Evolutionary conservation across 2,113 vertebrate species (phyloP), one percentile per base, ranked within the genome.

Genomic region (Carettochelys insculpta): DNA sequence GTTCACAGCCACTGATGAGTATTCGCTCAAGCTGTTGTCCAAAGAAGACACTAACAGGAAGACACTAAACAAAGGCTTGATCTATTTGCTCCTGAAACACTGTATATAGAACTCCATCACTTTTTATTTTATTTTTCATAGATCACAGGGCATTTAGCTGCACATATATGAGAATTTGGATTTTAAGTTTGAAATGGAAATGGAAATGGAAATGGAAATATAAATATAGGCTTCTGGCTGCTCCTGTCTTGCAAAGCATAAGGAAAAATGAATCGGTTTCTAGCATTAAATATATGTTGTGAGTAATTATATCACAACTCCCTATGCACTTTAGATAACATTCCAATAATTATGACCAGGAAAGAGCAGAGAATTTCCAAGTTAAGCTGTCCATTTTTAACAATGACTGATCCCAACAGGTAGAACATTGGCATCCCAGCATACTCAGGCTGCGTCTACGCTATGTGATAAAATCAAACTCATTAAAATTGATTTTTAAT

Each of bases 251-350:
- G 83, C 76, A 65, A 80, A 1, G 4, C 17, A 24, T 13, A 8
- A 10, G 82, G 78, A 20, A 68, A 31, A 83, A 56, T 25, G 3
- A 6, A 5, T 71, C 3, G 54, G 53, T 7, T 90, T 2, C 77
- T 1, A 1, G 2, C 41, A 2, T 51, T n/a, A 2, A 0, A 0
- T 3, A 8, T 22, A 6, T 0, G 0, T 5, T 24, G 43, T 12
- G 22, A 92, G 12, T 4, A 9, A 3, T 8, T 77, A 1, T 27
- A 27, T 5, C 43, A n/a, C 11, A 24, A 58, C 9, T 50, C 20
- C 41, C n/a, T 38, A 38, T 8, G 9, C 0, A 0, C 24, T 8
- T 56, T 45, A 24, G 41, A 25, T 54, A 29, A 29, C 48, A 34
- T 3, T 83, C 31, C 5, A 2, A 1, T n/a, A 61, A 45, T 47